phyloP scores from a whole-genome alignment of 1,140 invertebrate species.

The Aphidius ervi region DNA sequence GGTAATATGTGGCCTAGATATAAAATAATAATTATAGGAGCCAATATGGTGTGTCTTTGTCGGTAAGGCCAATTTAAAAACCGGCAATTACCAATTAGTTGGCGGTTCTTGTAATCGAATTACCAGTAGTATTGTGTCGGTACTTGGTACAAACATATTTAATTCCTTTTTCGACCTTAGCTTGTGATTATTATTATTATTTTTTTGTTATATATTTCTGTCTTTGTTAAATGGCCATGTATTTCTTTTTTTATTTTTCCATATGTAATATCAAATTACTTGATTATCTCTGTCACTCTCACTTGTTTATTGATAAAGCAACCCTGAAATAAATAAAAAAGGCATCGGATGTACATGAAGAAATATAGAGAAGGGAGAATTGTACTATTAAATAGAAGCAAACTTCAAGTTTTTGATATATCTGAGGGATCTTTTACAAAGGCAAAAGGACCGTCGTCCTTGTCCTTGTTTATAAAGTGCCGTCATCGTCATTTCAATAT shows the following conservation, averaged over 20 bases:
- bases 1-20: too few species aligned
- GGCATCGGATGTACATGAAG: neutral
- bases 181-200: constrained; percentile 16
- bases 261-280: constrained; percentile 46
- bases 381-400: constrained; percentile 23
- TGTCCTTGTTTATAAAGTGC: neutral
- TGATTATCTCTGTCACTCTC: constrained; percentile 23
- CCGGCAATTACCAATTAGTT: constrained; percentile 55
- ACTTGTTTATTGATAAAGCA: neutral
- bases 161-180: constrained; percentile 37
- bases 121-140: constrained; percentile 50
- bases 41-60: constrained; percentile 35
- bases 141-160: constrained; percentile 52
- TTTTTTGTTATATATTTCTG: constrained; percentile 15
- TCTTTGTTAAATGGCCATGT: constrained; percentile 9
- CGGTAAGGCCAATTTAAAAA: constrained; percentile 38
- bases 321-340: too few species aligned
- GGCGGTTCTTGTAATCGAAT: constrained; percentile 56
- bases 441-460: constrained; percentile 30
- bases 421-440: constrained; percentile 50
- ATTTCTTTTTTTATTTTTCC: constrained; percentile 19
- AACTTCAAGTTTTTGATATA: constrained; percentile 33
- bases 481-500: constrained; percentile 13
- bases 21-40: too few species aligned
- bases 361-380: neutral